Evolutionary conservation across 2,797 vertebrate species (phyloP), one percentile per base, ranked within the genome.

Genomic region (Notoglanidium macrostoma): DNA sequence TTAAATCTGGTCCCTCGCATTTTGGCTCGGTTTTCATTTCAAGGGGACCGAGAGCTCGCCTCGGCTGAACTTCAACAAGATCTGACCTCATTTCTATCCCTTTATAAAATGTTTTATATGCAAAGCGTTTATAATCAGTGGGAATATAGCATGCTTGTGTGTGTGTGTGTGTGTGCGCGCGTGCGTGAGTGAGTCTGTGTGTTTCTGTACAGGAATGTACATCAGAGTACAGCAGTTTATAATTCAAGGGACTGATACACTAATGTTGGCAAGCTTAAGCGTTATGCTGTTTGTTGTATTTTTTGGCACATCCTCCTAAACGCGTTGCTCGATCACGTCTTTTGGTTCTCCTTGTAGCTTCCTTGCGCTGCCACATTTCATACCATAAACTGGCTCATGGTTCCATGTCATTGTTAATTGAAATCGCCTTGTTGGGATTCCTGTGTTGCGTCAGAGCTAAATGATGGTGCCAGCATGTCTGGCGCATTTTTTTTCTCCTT

Each of bases 71-170:
- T 65, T 88, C 88, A 91, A 90, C 89, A 86, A 91, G 83, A 92
- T 90, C 90, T 92, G 94, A 95, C 93, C 94, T 95, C 92, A 94
- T 93, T 87, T 92, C 90, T 90, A 92, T 81, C 93, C 92, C 86
- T 92, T 92, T 91, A 90, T 90, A 86, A 87, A 88, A 91, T 87
- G 86, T 88, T 90, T 74, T 92, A 87, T 92, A 86, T 91, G 90
- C 82, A 84, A 79, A 87, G 79, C 59, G 23, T 89, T 82, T 91
- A 83, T 87, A 86, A 88, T 85, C 84, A 19, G 76, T 55, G 72
- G 81, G 44, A 84, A 67, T 86, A 87, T 88, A 77, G 82, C 83
- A n/a, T 89, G 88, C 90, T 89, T 91, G 92, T 87, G 90, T 88
- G 88, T 91, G 88, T 91, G 83, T 80, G 59, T 89, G 88, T 90